Percentiles rank a stretch among this genome's conserved stretches.
Evolutionary conservation across 53 echinoderm and acorn worm genomes (phyloP).

Genomic region (Hippasteria phrygiana): DNA sequence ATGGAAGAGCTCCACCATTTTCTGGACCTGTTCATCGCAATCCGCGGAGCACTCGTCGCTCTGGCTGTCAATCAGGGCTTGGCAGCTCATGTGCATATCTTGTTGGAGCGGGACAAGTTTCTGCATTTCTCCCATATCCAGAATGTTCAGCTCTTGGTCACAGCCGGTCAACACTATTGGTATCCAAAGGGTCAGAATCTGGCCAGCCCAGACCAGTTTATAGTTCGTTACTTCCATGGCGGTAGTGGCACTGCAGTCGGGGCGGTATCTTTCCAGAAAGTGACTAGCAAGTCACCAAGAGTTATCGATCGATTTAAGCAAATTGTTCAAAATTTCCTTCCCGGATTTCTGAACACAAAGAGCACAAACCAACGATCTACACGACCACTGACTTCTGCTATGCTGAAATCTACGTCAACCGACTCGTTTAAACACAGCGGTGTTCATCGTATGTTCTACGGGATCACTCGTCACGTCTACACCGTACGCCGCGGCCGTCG

Average conservation of each 20-base stretch:
- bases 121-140: neutral
- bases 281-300: neutral
- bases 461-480: constrained; percentile 15
- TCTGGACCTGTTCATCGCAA: constrained; percentile 16
- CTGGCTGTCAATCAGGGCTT: neutral
- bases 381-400: neutral
- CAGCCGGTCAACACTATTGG: neutral
- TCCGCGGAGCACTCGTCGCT: constrained; percentile 31
- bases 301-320: neutral
- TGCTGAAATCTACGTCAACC: neutral
- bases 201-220: constrained; percentile 1
- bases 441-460: neutral
- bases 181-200: constrained; percentile 26
- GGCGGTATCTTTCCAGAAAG: neutral
- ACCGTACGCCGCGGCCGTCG: neutral
- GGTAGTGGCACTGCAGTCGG: neutral
- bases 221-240: constrained; percentile 30
- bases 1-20: constrained; percentile 9
- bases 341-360: neutral
- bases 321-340: neutral
- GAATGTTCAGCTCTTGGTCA: neutral
- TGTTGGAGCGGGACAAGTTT: neutral
- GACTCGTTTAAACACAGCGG: neutral
- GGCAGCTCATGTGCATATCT: neutral
- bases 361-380: neutral